Conservation (phyloP, 2,113 vertebrate genomes). For the Camelus bactrianus region DNA sequence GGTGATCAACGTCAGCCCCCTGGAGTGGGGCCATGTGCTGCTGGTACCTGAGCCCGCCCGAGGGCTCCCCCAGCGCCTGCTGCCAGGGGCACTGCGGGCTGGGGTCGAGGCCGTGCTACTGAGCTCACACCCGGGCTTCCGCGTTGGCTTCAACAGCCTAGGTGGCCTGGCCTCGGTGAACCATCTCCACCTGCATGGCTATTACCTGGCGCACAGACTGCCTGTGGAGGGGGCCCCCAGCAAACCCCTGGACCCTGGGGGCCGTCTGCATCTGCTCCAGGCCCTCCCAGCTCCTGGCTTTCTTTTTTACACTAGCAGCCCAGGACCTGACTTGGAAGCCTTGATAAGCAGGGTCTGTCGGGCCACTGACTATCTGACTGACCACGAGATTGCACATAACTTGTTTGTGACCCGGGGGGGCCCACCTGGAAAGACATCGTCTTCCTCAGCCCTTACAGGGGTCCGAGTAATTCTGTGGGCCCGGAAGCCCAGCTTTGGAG, state of each 20-base stretch:
- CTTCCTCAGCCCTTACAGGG: constrained; percentile 73
- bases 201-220: constrained; percentile 90
- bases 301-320: constrained; percentile 88
- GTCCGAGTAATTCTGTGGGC: constrained; percentile 93
- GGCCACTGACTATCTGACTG: constrained; percentile 89
- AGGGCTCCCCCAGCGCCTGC: constrained; percentile 90
- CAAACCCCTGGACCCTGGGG: constrained; percentile 83
- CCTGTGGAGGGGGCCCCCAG: constrained; percentile 87
- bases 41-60: constrained; percentile 90
- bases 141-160: constrained; percentile 96
- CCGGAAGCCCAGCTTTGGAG: constrained; percentile 90
- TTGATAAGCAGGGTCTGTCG: constrained; percentile 84
- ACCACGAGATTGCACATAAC: constrained; percentile 92
- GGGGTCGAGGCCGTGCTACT: constrained; percentile 92
- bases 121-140: constrained; percentile 91
- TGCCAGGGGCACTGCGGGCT: constrained; percentile 76
- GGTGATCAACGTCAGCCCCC: constrained; percentile 94
- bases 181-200: constrained; percentile 95
- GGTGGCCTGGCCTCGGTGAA: constrained; percentile 96
- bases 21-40: constrained; percentile 94
- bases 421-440: constrained; percentile 73
- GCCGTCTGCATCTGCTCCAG: constrained; percentile 83
- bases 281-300: constrained; percentile 89
- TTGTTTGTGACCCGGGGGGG: constrained; percentile 92
- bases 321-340: constrained; percentile 79